phyloP scores from a whole-genome alignment of 2,797 vertebrate species.

The Pempheris klunzingeri region DNA sequence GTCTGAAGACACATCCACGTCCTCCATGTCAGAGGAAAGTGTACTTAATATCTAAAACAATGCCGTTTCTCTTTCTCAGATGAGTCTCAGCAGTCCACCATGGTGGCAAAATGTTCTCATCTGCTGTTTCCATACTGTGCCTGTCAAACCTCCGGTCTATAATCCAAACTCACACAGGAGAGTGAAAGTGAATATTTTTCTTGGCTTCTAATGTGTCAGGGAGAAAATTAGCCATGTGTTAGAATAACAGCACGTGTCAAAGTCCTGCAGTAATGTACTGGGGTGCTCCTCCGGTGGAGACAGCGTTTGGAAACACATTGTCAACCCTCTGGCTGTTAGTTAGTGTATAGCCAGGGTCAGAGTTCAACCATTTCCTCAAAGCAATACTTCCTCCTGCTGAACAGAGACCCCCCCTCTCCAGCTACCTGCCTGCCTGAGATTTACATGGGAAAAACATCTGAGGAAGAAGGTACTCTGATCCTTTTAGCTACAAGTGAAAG shows the following conservation, averaged over 20 bases:
- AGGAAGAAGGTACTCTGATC: neutral
- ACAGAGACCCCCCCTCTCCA: constrained; percentile 3
- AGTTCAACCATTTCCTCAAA: constrained; percentile 55
- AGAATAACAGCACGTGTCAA: constrained; percentile 71
- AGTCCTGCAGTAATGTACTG: constrained; percentile 56
- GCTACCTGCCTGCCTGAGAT: neutral
- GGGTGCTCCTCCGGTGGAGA: constrained; percentile 35
- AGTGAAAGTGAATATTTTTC: constrained; percentile 75
- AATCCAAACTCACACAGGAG: constrained; percentile 70
- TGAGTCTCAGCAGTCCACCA: constrained; percentile 19
- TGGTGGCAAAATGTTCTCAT: constrained; percentile 37
- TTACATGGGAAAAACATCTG: neutral
- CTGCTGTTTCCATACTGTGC: constrained; percentile 68
- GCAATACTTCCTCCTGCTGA: constrained; percentile 31
- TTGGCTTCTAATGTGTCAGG: constrained; percentile 75
- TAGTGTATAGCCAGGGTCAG: constrained; percentile 42
- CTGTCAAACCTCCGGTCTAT: constrained; percentile 55
- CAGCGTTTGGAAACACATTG: constrained; percentile 49
- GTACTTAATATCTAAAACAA: constrained; percentile 33
- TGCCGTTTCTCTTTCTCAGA: constrained; percentile 14
- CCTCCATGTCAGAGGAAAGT: constrained; percentile 39
- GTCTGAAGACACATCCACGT: constrained; percentile 28
- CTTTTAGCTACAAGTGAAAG: neutral
- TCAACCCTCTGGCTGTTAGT: constrained; percentile 48
- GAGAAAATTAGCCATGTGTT: constrained; percentile 77